Percentiles rank a stretch among this genome's conserved stretches.
phyloP scores from a whole-genome alignment of 1,140 invertebrate genomes.

The Drosophila mojavensis region DNA sequence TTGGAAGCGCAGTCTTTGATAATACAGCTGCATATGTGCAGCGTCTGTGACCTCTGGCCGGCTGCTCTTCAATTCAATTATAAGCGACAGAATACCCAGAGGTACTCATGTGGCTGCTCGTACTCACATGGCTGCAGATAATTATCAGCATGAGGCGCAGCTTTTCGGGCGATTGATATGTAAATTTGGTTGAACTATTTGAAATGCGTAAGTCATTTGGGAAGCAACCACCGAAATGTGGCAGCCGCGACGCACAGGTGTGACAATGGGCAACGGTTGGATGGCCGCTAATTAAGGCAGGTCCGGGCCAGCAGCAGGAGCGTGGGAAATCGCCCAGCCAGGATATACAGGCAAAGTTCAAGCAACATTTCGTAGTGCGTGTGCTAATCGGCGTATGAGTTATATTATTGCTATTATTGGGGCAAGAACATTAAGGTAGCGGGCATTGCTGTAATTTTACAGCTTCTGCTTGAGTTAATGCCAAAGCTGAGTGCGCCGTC shows the following conservation, averaged over 20 bases:
- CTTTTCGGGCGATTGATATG: conserved; percentile 68
- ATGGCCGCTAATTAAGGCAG: conserved; percentile 62
- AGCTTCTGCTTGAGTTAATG: conserved; percentile 71
- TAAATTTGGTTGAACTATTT: conserved; percentile 66
- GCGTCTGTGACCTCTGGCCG: conserved; percentile 71
- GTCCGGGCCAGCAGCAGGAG: conserved; percentile 50
- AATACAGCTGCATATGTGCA: conserved; percentile 58
- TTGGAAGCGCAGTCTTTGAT: conserved; percentile 20
- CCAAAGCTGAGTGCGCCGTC: conserved; percentile 25
- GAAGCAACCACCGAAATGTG: conserved; percentile 42
- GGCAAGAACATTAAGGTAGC: conserved; percentile 29
- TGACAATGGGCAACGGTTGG: conserved; percentile 66
- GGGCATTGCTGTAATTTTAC: conserved; percentile 64
- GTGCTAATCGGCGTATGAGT: conserved; percentile 45
- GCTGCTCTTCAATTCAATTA: conserved; percentile 77
- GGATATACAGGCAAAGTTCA: conserved; percentile 19
- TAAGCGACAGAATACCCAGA: conserved; percentile 16
- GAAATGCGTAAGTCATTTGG: conserved; percentile 68
- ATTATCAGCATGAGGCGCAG: conserved; percentile 74
- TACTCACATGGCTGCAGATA: conserved; percentile 42
- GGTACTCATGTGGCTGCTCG: conserved; percentile 16
- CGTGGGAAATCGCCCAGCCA: conserved; percentile 56
- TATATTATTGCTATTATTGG: neutral
- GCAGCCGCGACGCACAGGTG: conserved; percentile 44
- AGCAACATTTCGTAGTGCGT: neutral